Conservation (phyloP, 2,888 invertebrate species). For the Mechanitis mazaeus region DNA sequence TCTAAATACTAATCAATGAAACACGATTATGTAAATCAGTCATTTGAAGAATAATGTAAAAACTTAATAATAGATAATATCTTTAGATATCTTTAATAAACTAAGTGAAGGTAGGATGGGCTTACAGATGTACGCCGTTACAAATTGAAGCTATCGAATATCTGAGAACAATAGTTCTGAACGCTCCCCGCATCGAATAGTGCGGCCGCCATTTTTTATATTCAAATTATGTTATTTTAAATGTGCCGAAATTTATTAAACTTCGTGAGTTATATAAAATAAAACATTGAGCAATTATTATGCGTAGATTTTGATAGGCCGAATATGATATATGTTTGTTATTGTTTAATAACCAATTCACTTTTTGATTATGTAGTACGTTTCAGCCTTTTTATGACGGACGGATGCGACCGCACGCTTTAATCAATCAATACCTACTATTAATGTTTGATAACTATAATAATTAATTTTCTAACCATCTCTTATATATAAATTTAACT, state of each 20-base stretch:
- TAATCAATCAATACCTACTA: constrained; percentile 32
- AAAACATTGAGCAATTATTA: background rate
- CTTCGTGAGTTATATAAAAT: background rate
- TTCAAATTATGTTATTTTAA: constrained; percentile 1
- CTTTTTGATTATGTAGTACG: constrained; percentile 2
- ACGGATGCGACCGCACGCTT: constrained; percentile 50
- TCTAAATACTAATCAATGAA: constrained; percentile 49
- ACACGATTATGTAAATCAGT: constrained; percentile 63
- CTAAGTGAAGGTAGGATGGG: constrained; percentile 19
- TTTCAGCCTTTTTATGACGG: constrained; percentile 48
- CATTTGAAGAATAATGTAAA: constrained; percentile 54
- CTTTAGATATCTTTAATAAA: constrained; percentile 31
- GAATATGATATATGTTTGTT: background rate
- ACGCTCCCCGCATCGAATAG: constrained; percentile 10
- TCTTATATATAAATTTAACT: constrained; percentile 25
- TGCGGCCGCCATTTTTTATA: constrained; percentile 14
- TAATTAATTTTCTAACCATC: constrained; percentile 17
- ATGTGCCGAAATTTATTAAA: background rate
- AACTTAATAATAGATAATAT: constrained; percentile 38
- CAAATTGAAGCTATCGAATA: constrained; percentile 9
- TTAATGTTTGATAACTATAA: constrained; percentile 22
- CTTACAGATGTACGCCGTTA: constrained; percentile 13
- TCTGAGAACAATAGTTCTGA: constrained; percentile 10
- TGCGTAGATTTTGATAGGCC: constrained; percentile 1
- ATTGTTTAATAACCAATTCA: background rate